Base-by-base conservation (phyloP, 30 jellyfish, hydroid and myxozoan species). In the Haliclystus octoradiatus region DNA sequence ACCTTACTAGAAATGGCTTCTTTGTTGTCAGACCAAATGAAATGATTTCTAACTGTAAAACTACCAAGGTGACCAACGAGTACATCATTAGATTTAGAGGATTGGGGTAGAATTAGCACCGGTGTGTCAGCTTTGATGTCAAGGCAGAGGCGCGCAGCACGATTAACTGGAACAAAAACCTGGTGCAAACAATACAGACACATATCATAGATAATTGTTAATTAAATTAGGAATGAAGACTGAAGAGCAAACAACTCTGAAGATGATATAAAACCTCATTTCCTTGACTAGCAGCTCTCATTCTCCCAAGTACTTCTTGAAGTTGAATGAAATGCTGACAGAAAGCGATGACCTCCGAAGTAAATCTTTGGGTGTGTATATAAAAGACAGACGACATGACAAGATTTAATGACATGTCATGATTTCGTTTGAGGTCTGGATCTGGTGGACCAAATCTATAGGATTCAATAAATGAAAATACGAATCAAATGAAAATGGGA, bases 251-350 rank as follows among this genome's bases (percentile, higher is more conserved):
- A 40, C 19, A 5, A 19, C 57, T 40, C 14, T 19, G 19, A 40
- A 40, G 9, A 40, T 5, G 57, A 19, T 19, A 19, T 40, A 19
- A 19, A 60, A 91, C 99, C 94, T 91, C 94, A 34, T 79, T 78
- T 14, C 99, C 99, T 32, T 70, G 80, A 28, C 88, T 76, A 0
- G 75, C 99, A 33, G 99, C 99, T 60, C 99, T 81, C 90, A 91
- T 91, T 51, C 99, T 75, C 19, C 99, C 99, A 34, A 91, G 94
- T 2, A 91, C 99, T 66, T 91, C 99, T 63, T 91, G 99, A 25
- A 91, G 72, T 68, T 84, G 84, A 51, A 91, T 53, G 63, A 91
- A 91, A 65, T 91, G 99, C 66, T 91, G 99, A 31, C 92, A 82
- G 72, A 91, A 91, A 12, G 99, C 94, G 50, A 91, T 82, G 63